Evolutionary conservation across 2,888 invertebrate species (phyloP), one percentile per base, ranked within the genome.

Genomic region (Liopterus haemorrhoidalis): DNA sequence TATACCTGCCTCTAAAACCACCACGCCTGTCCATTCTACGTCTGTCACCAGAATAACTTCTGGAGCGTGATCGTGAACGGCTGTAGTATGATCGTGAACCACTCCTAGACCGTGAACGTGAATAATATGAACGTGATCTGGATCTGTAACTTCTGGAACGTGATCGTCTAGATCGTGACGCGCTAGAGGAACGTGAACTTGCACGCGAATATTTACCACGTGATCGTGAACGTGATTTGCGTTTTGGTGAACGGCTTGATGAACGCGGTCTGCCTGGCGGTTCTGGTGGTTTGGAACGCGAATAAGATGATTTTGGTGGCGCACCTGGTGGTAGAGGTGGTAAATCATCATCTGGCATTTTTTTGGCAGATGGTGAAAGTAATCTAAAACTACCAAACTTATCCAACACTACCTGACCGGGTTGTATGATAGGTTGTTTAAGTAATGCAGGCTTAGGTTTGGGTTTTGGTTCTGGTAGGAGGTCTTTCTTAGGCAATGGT

Each of bases 301-400:
- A 58, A 69, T 71, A 64, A 69, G 70, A 50, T 70, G 69, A 49
- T 70, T 72, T 63, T 69, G 73, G 63, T 67, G 74, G 68, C 68
- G 73, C 62, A 71, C 77, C 52, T 67, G 76, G 53, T 63, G 73
- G 46, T 64, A 68, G 53, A 12, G 67, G 65, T 21, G 61, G 63
- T 45, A 59, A 67, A 46, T 64, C 65, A 50, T 72, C 72, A 50
- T 70, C 71, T 51, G 70, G 70, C 43, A 61, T 64, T 49, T 63
- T 62, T 49, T 64, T 58, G 49, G 68, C 66, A 11, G 65, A 64
- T 3, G 69, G 68, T 19, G 67, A 62, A 27, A 79, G 80, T 52
- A 82, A 65, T 0, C 82, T 75, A 69, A 83, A 77, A 53, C 82
- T 78, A 1, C 83, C 83, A 60, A 84, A 82, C 65, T 83, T 83